Evolutionary conservation across 2,797 vertebrate species (phyloP).

Genomic region (Melanotaenia trifasciata): DNA sequence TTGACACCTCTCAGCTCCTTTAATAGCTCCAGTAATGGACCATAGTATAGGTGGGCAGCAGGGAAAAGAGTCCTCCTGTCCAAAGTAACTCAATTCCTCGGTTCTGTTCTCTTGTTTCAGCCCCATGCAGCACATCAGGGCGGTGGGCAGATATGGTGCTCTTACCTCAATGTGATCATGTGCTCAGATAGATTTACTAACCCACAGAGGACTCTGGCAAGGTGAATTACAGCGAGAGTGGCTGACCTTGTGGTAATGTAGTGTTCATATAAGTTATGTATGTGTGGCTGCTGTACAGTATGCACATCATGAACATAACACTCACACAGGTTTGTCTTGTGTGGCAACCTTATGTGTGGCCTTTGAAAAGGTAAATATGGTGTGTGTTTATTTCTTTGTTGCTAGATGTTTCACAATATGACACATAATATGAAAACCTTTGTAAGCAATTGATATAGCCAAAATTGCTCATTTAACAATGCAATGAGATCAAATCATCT

Average conservation of each 20-base stretch:
- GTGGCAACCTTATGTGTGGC: neutral
- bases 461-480: too few species aligned
- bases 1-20: constrained; percentile 73
- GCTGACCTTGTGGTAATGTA: constrained; percentile 33
- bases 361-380: neutral
- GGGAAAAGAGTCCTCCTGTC: constrained; percentile 87
- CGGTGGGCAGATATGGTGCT: constrained; percentile 18
- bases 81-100: constrained; percentile 72
- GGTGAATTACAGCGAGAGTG: constrained; percentile 54
- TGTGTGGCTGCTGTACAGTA: constrained; percentile 17
- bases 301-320: constrained; percentile 9
- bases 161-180: constrained; percentile 38
- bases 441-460: too few species aligned
- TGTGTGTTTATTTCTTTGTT: neutral
- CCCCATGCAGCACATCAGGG: constrained; percentile 41
- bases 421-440: too few species aligned
- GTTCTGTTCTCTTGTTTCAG: constrained; percentile 66
- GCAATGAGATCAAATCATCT: too few species aligned
- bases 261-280: constrained; percentile 28
- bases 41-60: constrained; percentile 85
- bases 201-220: constrained; percentile 50
- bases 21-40: constrained; percentile 75
- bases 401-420: neutral
- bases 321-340: neutral
- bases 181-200: constrained; percentile 54